phyloP scores from a whole-genome alignment of 1,140 invertebrate genomes.

The Ceratosolen fusciceps region DNA sequence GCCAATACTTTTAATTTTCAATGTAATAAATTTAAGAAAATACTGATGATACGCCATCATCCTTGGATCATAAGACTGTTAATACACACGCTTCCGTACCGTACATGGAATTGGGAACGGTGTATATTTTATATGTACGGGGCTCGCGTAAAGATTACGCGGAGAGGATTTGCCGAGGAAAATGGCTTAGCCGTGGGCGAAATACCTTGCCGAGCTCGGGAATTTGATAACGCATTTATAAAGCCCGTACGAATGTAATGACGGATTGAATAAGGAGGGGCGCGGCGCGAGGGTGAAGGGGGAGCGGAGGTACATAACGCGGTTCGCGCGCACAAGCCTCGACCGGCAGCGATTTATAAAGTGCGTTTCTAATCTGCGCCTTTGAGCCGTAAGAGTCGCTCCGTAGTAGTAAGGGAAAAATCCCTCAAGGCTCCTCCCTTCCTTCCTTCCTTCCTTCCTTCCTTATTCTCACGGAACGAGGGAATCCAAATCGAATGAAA shows the following conservation, averaged over 20 bases:
- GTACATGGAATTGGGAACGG: background rate
- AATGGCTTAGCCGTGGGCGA: background rate
- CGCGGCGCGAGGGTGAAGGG: background rate
- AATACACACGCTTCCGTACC: too few relatives aligned
- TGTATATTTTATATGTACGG: background rate
- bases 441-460: too few relatives aligned
- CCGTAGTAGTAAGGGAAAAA: background rate
- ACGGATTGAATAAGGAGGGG: background rate
- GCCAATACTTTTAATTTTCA: too few relatives aligned
- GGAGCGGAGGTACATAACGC: slow-evolving; percentile 16
- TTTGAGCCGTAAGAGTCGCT: slow-evolving; percentile 35
- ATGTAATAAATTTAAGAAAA: too few relatives aligned
- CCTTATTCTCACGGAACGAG: too few relatives aligned
- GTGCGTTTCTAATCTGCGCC: background rate
- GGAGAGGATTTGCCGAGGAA: background rate
- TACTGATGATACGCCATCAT: background rate
- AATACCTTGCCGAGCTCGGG: background rate
- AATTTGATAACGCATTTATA: slow-evolving; percentile 33
- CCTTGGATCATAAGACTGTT: background rate
- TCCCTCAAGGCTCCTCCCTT: too few relatives aligned
- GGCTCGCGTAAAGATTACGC: background rate
- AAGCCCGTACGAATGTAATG: background rate
- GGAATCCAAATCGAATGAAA: too few relatives aligned
- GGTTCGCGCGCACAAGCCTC: slow-evolving; percentile 16
- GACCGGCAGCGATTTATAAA: slow-evolving; percentile 37